Evolutionary conservation across 2,797 vertebrate genomes (phyloP).

Genomic region (Hippocampus kuda): DNA sequence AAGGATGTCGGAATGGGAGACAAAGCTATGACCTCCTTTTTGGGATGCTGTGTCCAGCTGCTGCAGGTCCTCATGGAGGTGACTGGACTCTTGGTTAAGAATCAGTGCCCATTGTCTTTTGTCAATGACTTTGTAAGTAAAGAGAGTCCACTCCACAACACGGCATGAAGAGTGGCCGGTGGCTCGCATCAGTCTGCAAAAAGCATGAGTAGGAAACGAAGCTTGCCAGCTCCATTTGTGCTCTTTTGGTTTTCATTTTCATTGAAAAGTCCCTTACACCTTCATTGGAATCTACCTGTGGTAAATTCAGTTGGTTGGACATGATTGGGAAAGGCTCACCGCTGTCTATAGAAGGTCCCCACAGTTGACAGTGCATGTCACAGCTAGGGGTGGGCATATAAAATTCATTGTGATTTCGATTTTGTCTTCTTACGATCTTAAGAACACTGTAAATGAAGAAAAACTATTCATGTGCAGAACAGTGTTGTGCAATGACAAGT

Average conservation of each 20-base stretch:
- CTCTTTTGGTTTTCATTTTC: background rate
- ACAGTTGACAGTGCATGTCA: no score
- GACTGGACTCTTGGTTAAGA: conserved; percentile 51
- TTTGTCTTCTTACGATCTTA: no score
- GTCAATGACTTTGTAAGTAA: conserved; percentile 50
- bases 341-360: no score
- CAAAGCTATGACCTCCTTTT: conserved; percentile 78
- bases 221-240: background rate
- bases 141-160: background rate
- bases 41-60: conserved; percentile 84
- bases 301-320: no score
- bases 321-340: no score
- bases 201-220: conserved; percentile 20
- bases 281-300: no score
- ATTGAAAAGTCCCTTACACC: background rate
- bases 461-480: no score
- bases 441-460: no score
- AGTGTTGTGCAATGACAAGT: no score
- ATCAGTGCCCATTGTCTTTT: conserved; percentile 56
- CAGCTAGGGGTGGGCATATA: no score
- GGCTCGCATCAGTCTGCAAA: conserved; percentile 3
- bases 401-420: no score
- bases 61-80: conserved; percentile 94
- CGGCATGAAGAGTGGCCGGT: conserved; percentile 42
- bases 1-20: conserved; percentile 96